These are phyloP conservation scores for Pseudopleuronectes americanus DNA, from an alignment of 2,797 vertebrate genomes.

Conservation along the genomic window DNA sequence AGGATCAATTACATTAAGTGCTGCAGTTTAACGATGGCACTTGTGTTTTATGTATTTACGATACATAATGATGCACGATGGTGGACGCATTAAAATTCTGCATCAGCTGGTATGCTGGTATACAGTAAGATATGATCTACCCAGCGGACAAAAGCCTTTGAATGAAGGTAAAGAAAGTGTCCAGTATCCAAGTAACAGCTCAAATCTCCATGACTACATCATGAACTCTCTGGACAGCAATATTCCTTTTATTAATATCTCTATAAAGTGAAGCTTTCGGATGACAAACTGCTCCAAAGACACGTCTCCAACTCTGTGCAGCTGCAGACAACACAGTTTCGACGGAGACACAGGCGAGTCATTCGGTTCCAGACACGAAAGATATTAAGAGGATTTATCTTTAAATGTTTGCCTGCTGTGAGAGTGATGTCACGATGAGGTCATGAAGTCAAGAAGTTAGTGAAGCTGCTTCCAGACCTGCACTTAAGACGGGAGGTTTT, in stretches of 20 bases:
- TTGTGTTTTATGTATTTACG: slow-evolving; percentile 1
- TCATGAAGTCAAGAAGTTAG: too few relatives aligned
- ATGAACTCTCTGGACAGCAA: slow-evolving; percentile 5
- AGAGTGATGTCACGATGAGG: too few relatives aligned
- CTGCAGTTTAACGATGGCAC: background rate
- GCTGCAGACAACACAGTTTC: slow-evolving; percentile 18
- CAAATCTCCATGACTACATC: slow-evolving; percentile 9
- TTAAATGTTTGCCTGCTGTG: too few relatives aligned
- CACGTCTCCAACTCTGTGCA: background rate
- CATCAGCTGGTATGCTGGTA: background rate
- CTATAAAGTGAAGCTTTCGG: slow-evolving; percentile 9
- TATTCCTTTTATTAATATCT: slow-evolving; percentile 8
- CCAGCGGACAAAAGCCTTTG: too few relatives aligned
- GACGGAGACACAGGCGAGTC: background rate
- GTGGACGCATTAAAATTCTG: background rate
- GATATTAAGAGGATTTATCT: background rate
- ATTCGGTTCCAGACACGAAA: background rate
- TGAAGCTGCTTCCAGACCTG: too few relatives aligned
- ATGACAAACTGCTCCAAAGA: background rate
- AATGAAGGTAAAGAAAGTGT: too few relatives aligned
- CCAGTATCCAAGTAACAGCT: slow-evolving; percentile 2
- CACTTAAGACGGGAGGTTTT: too few relatives aligned
- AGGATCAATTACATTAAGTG: background rate
- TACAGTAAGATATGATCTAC: background rate
- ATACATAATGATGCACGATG: background rate